These are phyloP conservation scores for Chouioia cunea DNA, from an alignment of 2,888 invertebrate genomes.

Conservation along the genomic window DNA sequence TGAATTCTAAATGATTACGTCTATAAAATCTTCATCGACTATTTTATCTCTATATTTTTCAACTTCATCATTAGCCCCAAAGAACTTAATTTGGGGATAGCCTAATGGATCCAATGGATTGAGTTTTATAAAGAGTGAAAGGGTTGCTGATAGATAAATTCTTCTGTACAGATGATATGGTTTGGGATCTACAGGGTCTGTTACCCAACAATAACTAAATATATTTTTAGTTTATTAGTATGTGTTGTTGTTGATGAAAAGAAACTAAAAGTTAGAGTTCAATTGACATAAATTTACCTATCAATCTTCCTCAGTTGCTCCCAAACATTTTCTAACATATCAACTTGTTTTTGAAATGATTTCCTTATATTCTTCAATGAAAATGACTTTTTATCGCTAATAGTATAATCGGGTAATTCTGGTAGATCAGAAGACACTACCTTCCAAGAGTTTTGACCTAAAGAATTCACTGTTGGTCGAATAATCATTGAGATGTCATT, in stretches of 20 bases:
- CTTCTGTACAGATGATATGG: constrained; percentile 62
- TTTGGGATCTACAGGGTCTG: constrained; percentile 62
- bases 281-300: constrained; percentile 51
- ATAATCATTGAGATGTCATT: constrained; percentile 56
- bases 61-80: constrained; percentile 59
- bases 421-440: constrained; percentile 59
- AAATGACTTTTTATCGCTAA: constrained; percentile 52
- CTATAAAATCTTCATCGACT: constrained; percentile 42
- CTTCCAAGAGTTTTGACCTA: constrained; percentile 53
- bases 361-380: constrained; percentile 52
- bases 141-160: constrained; percentile 58
- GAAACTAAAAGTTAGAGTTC: neutral
- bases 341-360: constrained; percentile 55
- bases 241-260: neutral
- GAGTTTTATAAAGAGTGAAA: constrained; percentile 59
- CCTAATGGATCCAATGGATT: constrained; percentile 56
- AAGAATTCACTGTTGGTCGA: constrained; percentile 47
- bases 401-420: constrained; percentile 51
- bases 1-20: constrained; percentile 26
- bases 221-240: constrained; percentile 28
- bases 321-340: constrained; percentile 56
- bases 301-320: constrained; percentile 59
- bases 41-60: constrained; percentile 54
- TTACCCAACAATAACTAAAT: constrained; percentile 62
- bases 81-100: constrained; percentile 60